Evolutionary conservation across 1,140 invertebrate species (phyloP).

Genomic region (Zaprionus taronus): DNA sequence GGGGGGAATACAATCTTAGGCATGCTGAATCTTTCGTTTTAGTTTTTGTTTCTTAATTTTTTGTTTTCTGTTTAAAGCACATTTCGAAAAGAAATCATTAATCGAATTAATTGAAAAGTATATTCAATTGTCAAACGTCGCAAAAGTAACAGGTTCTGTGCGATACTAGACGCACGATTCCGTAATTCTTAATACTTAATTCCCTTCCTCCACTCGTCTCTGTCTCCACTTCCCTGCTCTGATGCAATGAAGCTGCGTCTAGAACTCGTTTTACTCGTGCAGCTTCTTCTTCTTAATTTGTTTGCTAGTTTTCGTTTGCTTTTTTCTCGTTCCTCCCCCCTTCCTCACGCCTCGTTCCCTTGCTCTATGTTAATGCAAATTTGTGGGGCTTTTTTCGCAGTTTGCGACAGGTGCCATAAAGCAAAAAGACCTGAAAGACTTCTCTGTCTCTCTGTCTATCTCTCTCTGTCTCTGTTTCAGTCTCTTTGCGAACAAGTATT

Average conservation of each 20-base stretch:
- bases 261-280: conserved; percentile 55
- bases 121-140: conserved; percentile 68
- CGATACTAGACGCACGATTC: neutral
- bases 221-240: neutral
- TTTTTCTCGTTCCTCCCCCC: neutral
- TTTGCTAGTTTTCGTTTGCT: conserved; percentile 61
- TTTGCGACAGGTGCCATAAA: conserved; percentile 64
- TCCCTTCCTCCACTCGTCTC: conserved; percentile 1
- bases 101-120: conserved; percentile 44
- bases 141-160: conserved; percentile 73
- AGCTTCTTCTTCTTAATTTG: conserved; percentile 43
- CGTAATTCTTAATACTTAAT: conserved; percentile 5
- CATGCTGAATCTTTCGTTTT: too few relatives aligned
- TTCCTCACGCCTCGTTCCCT: neutral
- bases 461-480: neutral
- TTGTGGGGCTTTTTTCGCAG: conserved; percentile 55
- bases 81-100: conserved; percentile 48
- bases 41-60: neutral
- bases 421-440: conserved; percentile 37
- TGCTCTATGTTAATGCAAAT: conserved; percentile 73
- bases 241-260: neutral
- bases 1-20: too few relatives aligned
- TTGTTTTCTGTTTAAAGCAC: neutral
- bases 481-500: conserved; percentile 43
- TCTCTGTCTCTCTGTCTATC: conserved; percentile 6